Evolutionary conservation across 2,888 invertebrate genomes (phyloP), one percentile per base, ranked within the genome.

Genomic region (Pammene fasciana): DNA sequence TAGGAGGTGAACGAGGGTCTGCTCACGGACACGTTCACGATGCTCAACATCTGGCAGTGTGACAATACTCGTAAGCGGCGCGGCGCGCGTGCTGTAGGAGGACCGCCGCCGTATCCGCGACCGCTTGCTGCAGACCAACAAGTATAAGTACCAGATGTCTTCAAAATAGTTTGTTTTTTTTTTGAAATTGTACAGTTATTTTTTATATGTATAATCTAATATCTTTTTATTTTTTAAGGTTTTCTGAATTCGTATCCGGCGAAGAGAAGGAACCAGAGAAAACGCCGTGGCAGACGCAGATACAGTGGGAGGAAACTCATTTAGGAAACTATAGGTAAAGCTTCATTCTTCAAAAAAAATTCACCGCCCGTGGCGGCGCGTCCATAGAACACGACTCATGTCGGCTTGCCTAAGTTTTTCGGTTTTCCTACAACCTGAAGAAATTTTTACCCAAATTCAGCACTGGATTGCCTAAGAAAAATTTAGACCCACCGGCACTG

Each of bases 1-100:
- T 94, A 95, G 72, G 97, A 97, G 80, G 96, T 98, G 46, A 98
- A 98, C 84, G 96, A 97, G 79, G 93, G 94, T 0, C 90, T 98
- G 13, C 89, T 97, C 56, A 93, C 93, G 2, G 97, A 97, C 79
- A 97, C 97, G 36, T 95, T 97, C 76, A 93, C 94, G 0, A 95
- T 97, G 93, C 93, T 97, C 67, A 96, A 97, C 85, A 93, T 97
- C 34, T 94, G 95, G 79, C 94, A 95, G 76, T 96, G 95, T 75
- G 96, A 97, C 81, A 96, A 96, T n/a, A n/a, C n/a, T n/a, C n/a
- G n/a, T n/a, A n/a, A n/a, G n/a, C n/a, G n/a, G n/a, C n/a, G 83
- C 94, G 93, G n/a, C n/a, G 72, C 94, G 95, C 77, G 93, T 96
- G 55, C 76, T 96, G 36, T 94, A 95, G 41, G 97, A 97, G 79